Conservation (phyloP, 1,140 invertebrate genomes). For the Microvelia longipes region DNA sequence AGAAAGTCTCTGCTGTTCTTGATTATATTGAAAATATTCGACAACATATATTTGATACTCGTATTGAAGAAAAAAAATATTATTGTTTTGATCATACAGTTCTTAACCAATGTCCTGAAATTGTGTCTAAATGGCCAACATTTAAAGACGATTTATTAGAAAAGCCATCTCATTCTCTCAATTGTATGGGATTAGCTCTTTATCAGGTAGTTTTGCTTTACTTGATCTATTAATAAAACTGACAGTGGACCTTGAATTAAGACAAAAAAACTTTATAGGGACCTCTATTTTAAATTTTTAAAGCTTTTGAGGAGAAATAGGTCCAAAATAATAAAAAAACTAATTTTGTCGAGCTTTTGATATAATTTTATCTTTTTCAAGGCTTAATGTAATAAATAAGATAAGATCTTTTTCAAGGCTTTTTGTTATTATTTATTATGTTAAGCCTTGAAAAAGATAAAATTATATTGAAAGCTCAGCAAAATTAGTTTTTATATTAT, state of each 20-base stretch:
- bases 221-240: slow-evolving; percentile 5
- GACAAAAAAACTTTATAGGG: no score
- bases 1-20: slow-evolving; percentile 37
- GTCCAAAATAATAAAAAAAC: no score
- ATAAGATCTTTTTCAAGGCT: neutral
- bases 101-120: slow-evolving; percentile 40
- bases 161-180: slow-evolving; percentile 43
- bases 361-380: no score
- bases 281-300: no score
- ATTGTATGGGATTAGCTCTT: slow-evolving; percentile 51
- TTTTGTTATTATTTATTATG: no score
- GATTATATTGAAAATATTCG: slow-evolving; percentile 37
- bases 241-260: neutral
- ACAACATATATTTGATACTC: slow-evolving; percentile 36
- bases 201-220: slow-evolving; percentile 40
- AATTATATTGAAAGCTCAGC: no score
- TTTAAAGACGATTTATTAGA: slow-evolving; percentile 48
- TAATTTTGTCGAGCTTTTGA: no score
- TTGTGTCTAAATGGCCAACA: slow-evolving; percentile 39
- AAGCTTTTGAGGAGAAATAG: no score
- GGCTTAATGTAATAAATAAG: neutral
- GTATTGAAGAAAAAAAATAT: slow-evolving; percentile 43
- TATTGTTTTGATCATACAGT: slow-evolving; percentile 47
- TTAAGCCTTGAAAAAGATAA: no score
- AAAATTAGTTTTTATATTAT: no score